phyloP scores from a whole-genome alignment of 2,113 vertebrate genomes.

The Nibea coibor region DNA sequence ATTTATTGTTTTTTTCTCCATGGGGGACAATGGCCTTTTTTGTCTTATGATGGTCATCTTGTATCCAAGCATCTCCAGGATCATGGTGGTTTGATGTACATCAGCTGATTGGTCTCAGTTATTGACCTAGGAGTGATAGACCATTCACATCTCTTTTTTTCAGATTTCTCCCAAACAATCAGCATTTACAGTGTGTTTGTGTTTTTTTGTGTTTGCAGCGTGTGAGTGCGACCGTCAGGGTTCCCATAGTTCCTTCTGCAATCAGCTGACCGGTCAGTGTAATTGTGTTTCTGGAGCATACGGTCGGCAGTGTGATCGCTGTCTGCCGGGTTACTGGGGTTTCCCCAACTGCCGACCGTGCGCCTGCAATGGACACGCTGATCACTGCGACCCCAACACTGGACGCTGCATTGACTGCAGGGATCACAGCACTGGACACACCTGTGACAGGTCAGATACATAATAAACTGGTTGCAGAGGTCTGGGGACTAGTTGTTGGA shows the following conservation, averaged over 20 bases:
- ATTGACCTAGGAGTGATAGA: too few species aligned
- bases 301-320: conserved; percentile 90
- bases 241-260: conserved; percentile 88
- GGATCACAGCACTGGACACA: conserved; percentile 88
- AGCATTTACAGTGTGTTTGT: too few species aligned
- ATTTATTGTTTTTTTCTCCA: too few species aligned
- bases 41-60: too few species aligned
- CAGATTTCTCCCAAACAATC: too few species aligned
- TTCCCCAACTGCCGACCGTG: conserved; percentile 93
- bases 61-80: too few species aligned
- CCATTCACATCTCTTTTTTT: too few species aligned
- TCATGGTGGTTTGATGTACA: too few species aligned
- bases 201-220: conserved; percentile 74
- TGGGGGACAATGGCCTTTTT: too few species aligned
- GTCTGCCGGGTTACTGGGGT: conserved; percentile 93
- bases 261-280: conserved; percentile 91
- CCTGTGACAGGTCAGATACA: conserved; percentile 83
- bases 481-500: background rate
- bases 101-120: too few species aligned
- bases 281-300: conserved; percentile 88
- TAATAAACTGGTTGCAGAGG: background rate
- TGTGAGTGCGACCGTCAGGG: conserved; percentile 91
- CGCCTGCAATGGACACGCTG: conserved; percentile 91
- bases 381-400: conserved; percentile 85
- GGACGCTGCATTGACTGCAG: conserved; percentile 90